phyloP scores from a whole-genome alignment of 2,888 invertebrate genomes.

The Cyclophora punctaria region DNA sequence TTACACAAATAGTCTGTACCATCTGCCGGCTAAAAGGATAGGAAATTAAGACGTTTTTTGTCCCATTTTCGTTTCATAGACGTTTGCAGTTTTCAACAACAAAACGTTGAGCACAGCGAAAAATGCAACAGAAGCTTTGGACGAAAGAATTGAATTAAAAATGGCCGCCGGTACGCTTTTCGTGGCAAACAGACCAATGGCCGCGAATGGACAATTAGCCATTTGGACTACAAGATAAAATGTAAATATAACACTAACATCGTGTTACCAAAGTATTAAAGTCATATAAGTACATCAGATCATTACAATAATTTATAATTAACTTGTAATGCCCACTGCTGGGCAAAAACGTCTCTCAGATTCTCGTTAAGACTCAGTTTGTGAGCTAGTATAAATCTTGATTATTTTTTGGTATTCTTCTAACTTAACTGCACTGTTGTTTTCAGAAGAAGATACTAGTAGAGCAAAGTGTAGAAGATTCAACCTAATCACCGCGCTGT shows the following conservation, averaged over 20 bases:
- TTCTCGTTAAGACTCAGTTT: too few species aligned
- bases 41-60: constrained; percentile 56
- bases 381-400: too few species aligned
- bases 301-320: too few species aligned
- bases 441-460: too few species aligned
- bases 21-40: constrained; percentile 38
- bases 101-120: constrained; percentile 42
- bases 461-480: too few species aligned
- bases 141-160: constrained; percentile 68
- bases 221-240: constrained; percentile 5
- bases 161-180: constrained; percentile 58
- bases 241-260: constrained; percentile 1
- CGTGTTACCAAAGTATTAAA: too few species aligned
- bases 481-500: too few species aligned
- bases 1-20: constrained; percentile 15
- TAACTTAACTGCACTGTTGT: too few species aligned
- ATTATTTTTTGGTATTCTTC: too few species aligned
- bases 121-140: constrained; percentile 63
- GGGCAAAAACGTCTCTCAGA: too few species aligned
- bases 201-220: constrained; percentile 70
- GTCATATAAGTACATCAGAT: too few species aligned
- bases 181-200: constrained; percentile 47
- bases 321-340: too few species aligned
- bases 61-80: constrained; percentile 52
- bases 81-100: constrained; percentile 52